Conservation (phyloP, 2,888 invertebrate species). For the Pollenia amentaria region DNA sequence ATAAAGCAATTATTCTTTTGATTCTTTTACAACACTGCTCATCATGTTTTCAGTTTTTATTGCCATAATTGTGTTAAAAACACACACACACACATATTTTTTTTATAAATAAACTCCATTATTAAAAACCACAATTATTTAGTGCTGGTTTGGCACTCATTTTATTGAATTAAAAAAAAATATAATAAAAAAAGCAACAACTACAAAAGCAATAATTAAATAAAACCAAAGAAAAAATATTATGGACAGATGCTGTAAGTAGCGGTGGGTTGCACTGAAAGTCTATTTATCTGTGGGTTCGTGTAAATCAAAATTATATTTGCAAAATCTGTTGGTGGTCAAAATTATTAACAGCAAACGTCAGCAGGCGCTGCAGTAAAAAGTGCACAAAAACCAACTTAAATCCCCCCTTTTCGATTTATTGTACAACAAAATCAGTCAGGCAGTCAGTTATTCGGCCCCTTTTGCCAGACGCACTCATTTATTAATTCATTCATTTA, state of each 20-base stretch:
- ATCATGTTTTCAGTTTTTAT: neutral
- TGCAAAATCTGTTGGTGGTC: conserved; percentile 53
- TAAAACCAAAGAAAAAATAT: conserved; percentile 27
- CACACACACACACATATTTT: neutral
- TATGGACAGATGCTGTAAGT: conserved; percentile 8
- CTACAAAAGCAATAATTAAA: conserved; percentile 35
- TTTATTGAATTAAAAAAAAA: conserved; percentile 43
- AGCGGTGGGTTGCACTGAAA: neutral
- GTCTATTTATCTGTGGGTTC: neutral
- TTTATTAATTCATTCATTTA: neutral
- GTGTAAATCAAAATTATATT: conserved; percentile 29
- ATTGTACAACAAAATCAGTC: neutral
- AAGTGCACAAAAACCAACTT: neutral
- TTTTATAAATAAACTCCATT: conserved; percentile 39
- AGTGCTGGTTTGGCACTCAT: conserved; percentile 48
- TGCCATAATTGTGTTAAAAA: conserved; percentile 42
- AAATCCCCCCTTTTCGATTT: neutral
- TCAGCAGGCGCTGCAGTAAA: neutral
- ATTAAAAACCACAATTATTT: conserved; percentile 66
- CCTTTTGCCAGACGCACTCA: neutral
- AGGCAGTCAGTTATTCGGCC: neutral
- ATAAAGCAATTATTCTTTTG: neutral
- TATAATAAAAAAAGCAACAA: neutral
- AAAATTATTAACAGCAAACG: conserved; percentile 49
- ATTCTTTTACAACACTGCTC: conserved; percentile 7